Percentiles rank a stretch among this genome's conserved stretches.
phyloP scores from a whole-genome alignment of 1,140 invertebrate species.

The Drosophila repletoides region DNA sequence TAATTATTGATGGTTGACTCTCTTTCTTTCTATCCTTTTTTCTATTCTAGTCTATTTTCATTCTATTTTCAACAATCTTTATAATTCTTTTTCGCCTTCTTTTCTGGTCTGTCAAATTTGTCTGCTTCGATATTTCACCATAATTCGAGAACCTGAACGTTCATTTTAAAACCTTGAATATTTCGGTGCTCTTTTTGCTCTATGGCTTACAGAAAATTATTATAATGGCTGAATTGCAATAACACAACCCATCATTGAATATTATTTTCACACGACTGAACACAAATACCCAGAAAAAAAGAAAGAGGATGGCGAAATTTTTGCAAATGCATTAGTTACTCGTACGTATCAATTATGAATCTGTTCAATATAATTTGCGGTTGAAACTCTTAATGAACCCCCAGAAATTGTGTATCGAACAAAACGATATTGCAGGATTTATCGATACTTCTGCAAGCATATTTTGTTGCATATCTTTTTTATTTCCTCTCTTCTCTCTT shows the following conservation, averaged over 20 bases:
- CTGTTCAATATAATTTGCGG: neutral
- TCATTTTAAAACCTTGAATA: neutral
- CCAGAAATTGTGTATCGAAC: slow-evolving; percentile 16
- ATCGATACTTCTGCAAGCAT: slow-evolving; percentile 3
- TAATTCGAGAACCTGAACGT: neutral
- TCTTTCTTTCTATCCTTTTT: no score
- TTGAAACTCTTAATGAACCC: slow-evolving; percentile 14
- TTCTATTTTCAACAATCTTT: no score
- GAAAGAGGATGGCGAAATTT: no score
- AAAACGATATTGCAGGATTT: slow-evolving; percentile 25
- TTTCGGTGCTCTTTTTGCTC: no score
- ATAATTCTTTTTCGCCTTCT: no score
- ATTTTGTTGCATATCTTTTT: slow-evolving; percentile 4
- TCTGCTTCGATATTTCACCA: neutral
- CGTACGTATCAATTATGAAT: slow-evolving; percentile 8
- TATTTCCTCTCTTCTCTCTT: slow-evolving; percentile 6
- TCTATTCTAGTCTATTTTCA: no score
- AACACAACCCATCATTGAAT: no score
- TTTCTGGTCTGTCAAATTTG: neutral
- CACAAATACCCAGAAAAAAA: neutral
- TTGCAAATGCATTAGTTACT: neutral
- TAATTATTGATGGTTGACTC: no score
- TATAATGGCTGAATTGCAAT: no score
- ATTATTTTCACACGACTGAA: no score
- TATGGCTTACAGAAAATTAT: no score